Base-by-base conservation (phyloP, 2,113 vertebrate species). In the Nothoprocta perdicaria region DNA sequence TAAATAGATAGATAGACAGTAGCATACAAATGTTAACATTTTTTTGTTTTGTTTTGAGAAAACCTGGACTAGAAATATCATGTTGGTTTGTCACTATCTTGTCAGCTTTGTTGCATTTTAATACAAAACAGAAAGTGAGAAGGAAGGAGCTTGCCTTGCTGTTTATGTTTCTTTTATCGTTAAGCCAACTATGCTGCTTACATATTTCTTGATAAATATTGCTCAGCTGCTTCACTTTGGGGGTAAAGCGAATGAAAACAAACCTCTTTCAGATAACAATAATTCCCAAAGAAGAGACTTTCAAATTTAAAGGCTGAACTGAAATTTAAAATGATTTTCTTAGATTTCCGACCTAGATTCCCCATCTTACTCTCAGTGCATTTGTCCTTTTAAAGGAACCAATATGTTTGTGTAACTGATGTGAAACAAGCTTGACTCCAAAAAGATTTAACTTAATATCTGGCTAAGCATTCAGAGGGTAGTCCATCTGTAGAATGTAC, bases 371-470 rank as follows among this genome's bases (percentile, higher is more conserved):
- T 95, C 96, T 94, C 88, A 33, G 89, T 90, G 96, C 97, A 92
- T 98, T 97, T 97, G 96, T 97, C 97, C 96, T 97, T 97, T 97
- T 97, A 98, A 98, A 97, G 96, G 97, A 98, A 95, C 97, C 98
- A 97, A 97, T 98, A 97, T 98, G 97, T 98, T 98, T 97, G 97
- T 97, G 94, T 97, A 98, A 97, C 97, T 98, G 98, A 98, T 88
- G 85, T 96, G 97, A 98, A 98, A 96, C 96, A 97, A 98, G 97
- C 97, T 98, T 98, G 98, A 98, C 98, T 98, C 97, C 96, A 94
- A 96, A 98, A 98, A 98, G 98, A 98, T 98, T 98, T 97, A 97
- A 97, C 97, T 98, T 98, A 98, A 98, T 98, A 96, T 98, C 96
- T 97, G 96, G 96, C 97, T 97, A 95, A 97, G 97, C 97, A 96